phyloP scores from a whole-genome alignment of 2,888 invertebrate species.

The Aquatica leii region DNA sequence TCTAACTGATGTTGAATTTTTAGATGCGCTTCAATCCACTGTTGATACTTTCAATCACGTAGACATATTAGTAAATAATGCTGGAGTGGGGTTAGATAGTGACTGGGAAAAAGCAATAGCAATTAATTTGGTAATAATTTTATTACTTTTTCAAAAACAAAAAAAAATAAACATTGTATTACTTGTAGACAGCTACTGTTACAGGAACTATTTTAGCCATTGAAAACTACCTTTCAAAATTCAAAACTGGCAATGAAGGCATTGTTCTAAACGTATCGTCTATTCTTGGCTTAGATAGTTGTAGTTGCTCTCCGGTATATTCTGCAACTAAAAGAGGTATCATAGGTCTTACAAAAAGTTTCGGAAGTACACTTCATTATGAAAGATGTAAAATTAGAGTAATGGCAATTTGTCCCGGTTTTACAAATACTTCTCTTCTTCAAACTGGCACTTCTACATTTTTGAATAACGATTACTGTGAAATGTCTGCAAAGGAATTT shows the following conservation, averaged over 20 bases:
- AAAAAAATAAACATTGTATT: conserved; percentile 29
- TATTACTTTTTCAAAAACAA: too few relatives aligned
- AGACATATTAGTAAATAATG: conserved; percentile 16
- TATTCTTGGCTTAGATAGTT: neutral
- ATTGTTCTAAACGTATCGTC: neutral
- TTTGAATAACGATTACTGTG: too few relatives aligned
- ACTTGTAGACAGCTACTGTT: neutral
- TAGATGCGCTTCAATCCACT: conserved; percentile 11
- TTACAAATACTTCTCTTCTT: conserved; percentile 52
- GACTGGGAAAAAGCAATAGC: conserved; percentile 11
- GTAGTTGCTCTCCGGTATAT: neutral
- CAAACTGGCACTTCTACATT: too few relatives aligned
- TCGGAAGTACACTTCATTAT: conserved; percentile 50
- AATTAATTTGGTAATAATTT: conserved; percentile 6
- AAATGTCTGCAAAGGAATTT: too few relatives aligned
- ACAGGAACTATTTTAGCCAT: neutral
- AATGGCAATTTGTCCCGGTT: conserved; percentile 57
- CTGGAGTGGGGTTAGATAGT: neutral
- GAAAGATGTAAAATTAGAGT: conserved; percentile 57
- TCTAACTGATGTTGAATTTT: conserved; percentile 4
- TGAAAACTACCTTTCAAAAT: neutral
- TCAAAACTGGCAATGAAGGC: neutral
- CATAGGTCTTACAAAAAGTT: conserved; percentile 49
- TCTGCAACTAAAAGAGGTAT: conserved; percentile 55
- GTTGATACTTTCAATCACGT: neutral